Conservation (phyloP, 1,140 invertebrate species). For the Medauroidea extradentata region DNA sequence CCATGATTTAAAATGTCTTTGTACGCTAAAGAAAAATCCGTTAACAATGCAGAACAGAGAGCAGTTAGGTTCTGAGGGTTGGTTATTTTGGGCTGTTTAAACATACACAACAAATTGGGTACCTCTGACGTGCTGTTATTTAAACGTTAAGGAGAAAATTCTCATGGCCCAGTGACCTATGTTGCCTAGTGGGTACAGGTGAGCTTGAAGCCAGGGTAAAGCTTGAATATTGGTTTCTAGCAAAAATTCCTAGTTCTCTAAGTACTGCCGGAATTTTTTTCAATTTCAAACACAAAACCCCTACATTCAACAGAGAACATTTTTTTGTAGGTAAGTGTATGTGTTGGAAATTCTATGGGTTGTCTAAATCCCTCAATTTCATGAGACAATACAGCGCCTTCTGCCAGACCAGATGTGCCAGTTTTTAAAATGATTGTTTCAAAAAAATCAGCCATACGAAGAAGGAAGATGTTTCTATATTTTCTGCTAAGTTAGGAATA, state of each 20-base stretch:
- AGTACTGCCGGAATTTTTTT: constrained; percentile 43
- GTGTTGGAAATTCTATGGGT: constrained; percentile 34
- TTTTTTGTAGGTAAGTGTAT: constrained; percentile 37
- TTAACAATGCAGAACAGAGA: background rate
- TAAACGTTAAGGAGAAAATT: background rate
- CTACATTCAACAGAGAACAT: constrained; percentile 45
- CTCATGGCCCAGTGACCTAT: background rate
- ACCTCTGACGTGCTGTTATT: background rate
- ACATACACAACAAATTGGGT: background rate
- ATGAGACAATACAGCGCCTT: constrained; percentile 37
- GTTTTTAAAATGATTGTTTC: constrained; percentile 34
- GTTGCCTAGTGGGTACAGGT: background rate
- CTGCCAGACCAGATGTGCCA: constrained; percentile 34
- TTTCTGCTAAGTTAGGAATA: constrained; percentile 31
- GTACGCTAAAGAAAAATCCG: background rate
- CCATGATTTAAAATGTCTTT: background rate
- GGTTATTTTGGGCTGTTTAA: background rate
- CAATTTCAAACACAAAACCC: constrained; percentile 40
- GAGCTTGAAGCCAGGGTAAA: background rate
- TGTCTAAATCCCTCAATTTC: constrained; percentile 23
- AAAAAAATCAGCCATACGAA: constrained; percentile 34
- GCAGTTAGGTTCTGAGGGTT: too few species aligned
- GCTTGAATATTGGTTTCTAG: background rate
- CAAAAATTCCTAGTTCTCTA: constrained; percentile 23
- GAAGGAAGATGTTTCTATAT: constrained; percentile 37